A percentile compares a stretch with the other conserved stretches of the same genome.
These are phyloP conservation scores for Rhagium mordax DNA, from an alignment of 2,888 invertebrate genomes.

Conservation along the genomic window DNA sequence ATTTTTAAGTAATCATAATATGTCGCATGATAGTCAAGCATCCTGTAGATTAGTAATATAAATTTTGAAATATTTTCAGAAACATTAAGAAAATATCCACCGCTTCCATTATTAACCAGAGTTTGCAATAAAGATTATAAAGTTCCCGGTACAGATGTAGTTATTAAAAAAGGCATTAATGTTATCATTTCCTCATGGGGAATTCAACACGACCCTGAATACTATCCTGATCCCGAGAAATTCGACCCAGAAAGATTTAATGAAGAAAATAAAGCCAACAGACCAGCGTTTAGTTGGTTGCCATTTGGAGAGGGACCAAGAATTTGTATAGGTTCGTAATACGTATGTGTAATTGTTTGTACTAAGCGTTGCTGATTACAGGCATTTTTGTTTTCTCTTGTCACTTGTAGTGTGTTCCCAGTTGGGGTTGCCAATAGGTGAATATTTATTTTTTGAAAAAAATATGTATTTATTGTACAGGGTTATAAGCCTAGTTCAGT, in stretches of 20 bases:
- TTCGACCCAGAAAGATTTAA: slow-evolving; percentile 49
- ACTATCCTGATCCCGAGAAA: slow-evolving; percentile 58
- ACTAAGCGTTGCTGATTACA: too few relatives aligned
- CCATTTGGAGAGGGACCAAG: slow-evolving; percentile 51
- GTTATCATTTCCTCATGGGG: slow-evolving; percentile 55
- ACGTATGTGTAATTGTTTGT: too few relatives aligned
- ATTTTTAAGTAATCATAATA: too few relatives aligned
- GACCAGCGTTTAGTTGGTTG: slow-evolving; percentile 36
- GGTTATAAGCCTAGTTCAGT: too few relatives aligned
- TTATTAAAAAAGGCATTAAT: slow-evolving; percentile 60
- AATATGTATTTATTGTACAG: too few relatives aligned
- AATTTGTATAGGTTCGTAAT: slow-evolving; percentile 50
- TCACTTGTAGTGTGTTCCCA: too few relatives aligned
- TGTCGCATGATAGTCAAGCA: too few relatives aligned
- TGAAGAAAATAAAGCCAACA: slow-evolving; percentile 48
- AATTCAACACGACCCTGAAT: slow-evolving; percentile 62
- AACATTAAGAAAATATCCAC: slow-evolving; percentile 64
- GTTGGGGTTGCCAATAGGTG: too few relatives aligned
- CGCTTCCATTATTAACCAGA: slow-evolving; percentile 50
- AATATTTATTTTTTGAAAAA: too few relatives aligned
- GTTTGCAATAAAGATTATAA: slow-evolving; percentile 54
- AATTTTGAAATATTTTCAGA: slow-evolving; percentile 58
- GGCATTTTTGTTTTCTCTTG: too few relatives aligned
- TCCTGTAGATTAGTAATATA: too few relatives aligned
- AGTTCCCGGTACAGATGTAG: slow-evolving; percentile 58